Evolutionary conservation across 2,113 vertebrate genomes (phyloP).

Genomic region (Scatophagus argus): DNA sequence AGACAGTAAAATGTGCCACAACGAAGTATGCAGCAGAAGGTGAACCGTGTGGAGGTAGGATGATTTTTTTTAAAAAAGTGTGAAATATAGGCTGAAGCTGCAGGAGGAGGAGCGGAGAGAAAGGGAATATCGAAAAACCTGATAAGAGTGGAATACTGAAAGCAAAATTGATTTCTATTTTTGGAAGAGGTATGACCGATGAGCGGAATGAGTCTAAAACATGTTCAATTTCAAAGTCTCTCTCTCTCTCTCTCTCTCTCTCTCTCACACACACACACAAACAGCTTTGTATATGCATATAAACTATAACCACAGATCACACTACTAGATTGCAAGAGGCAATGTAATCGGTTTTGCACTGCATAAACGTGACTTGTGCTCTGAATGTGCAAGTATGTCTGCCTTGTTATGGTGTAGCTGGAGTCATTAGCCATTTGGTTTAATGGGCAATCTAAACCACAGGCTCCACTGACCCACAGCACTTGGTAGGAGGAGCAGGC

Average conservation of each 20-base stretch:
- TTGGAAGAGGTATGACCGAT: conserved; percentile 34
- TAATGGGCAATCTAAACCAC: conserved; percentile 69
- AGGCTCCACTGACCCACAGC: conserved; percentile 56
- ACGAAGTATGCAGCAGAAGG: conserved; percentile 27
- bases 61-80: conserved; percentile 22
- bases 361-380: conserved; percentile 57
- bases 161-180: conserved; percentile 69
- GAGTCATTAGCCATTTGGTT: conserved; percentile 72
- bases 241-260: conserved; percentile 1
- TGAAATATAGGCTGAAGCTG: conserved; percentile 29
- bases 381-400: conserved; percentile 51
- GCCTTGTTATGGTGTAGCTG: conserved; percentile 62
- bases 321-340: conserved; percentile 44
- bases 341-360: conserved; percentile 73
- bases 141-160: conserved; percentile 48
- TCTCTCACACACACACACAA: conserved; percentile 11
- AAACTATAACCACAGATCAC: conserved; percentile 47
- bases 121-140: conserved; percentile 22
- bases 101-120: conserved; percentile 9
- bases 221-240: conserved; percentile 49
- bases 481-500: conserved; percentile 61
- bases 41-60: conserved; percentile 7
- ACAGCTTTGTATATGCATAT: conserved; percentile 26
- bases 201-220: conserved; percentile 38
- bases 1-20: conserved; percentile 13